These are phyloP conservation scores for Brachirus orientalis DNA, from an alignment of 2,113 vertebrate genomes.

Conservation along the genomic window DNA sequence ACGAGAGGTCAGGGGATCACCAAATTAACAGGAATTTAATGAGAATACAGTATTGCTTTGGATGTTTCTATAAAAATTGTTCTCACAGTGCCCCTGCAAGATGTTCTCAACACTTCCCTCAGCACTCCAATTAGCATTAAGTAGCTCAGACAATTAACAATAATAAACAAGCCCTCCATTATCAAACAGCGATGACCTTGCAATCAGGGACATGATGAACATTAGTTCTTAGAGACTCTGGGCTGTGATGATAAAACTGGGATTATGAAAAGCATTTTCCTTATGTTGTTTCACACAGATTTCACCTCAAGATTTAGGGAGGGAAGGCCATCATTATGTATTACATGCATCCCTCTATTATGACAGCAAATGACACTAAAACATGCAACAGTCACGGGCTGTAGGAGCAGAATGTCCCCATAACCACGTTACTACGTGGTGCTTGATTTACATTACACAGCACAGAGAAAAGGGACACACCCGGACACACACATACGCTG, in stretches of 20 bases:
- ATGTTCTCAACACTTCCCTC: not conserved
- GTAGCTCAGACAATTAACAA: constrained; percentile 8
- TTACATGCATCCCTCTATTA: not conserved
- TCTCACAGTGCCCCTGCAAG: too few species aligned
- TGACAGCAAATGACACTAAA: constrained; percentile 20
- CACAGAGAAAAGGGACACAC: constrained; percentile 27
- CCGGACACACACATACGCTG: constrained; percentile 13
- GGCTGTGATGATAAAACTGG: constrained; percentile 5
- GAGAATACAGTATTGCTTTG: too few species aligned
- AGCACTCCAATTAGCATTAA: constrained; percentile 9
- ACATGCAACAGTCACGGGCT: constrained; percentile 18
- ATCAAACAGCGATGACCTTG: constrained; percentile 8
- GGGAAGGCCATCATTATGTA: not conserved
- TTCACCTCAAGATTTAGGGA: too few species aligned
- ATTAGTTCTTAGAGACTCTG: not conserved
- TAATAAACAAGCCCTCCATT: constrained; percentile 5
- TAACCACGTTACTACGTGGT: constrained; percentile 16
- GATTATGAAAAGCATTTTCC: constrained; percentile 1
- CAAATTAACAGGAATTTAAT: too few species aligned
- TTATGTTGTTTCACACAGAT: not conserved
- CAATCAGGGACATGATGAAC: constrained; percentile 8
- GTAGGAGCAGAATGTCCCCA: constrained; percentile 19
- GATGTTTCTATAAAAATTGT: too few species aligned
- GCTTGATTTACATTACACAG: too few species aligned
- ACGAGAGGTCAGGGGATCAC: too few species aligned